These are phyloP conservation scores for Sturnus vulgaris DNA, from an alignment of 2,113 vertebrate species.

Conservation along the genomic window DNA sequence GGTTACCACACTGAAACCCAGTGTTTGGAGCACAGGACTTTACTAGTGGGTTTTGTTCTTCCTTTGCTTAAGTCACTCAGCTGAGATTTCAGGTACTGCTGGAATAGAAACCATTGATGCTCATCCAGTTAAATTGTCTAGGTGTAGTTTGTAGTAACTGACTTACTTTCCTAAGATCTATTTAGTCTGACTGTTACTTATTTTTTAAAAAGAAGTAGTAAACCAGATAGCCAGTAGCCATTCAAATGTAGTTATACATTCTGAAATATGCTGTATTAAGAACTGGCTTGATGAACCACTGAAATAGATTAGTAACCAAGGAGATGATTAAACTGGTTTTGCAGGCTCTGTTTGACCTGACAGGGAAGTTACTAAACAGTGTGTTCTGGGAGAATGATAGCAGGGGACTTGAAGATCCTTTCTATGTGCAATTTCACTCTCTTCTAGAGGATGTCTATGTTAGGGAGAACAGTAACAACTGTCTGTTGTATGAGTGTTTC, in stretches of 20 bases:
- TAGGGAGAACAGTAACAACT: neutral
- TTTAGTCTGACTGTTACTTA: neutral
- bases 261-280: neutral
- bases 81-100: neutral
- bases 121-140: neutral
- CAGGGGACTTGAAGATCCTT: neutral
- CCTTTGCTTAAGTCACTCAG: neutral
- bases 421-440: neutral
- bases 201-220: neutral
- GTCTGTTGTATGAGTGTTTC: neutral
- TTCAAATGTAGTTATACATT: neutral
- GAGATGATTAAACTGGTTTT: slow-evolving; percentile 62
- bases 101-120: neutral
- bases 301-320: slow-evolving; percentile 36
- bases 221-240: neutral
- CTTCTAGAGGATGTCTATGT: neutral
- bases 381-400: neutral
- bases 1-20: neutral
- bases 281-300: slow-evolving; percentile 9
- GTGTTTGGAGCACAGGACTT: neutral
- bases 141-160: neutral
- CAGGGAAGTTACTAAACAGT: neutral
- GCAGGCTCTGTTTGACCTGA: slow-evolving; percentile 45
- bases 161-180: neutral
- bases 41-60: neutral